A percentile compares a stretch with the other conserved stretches of the same genome.
Evolutionary conservation across 2,797 vertebrate species (phyloP).

Genomic region (Eospalax fontanierii): DNA sequence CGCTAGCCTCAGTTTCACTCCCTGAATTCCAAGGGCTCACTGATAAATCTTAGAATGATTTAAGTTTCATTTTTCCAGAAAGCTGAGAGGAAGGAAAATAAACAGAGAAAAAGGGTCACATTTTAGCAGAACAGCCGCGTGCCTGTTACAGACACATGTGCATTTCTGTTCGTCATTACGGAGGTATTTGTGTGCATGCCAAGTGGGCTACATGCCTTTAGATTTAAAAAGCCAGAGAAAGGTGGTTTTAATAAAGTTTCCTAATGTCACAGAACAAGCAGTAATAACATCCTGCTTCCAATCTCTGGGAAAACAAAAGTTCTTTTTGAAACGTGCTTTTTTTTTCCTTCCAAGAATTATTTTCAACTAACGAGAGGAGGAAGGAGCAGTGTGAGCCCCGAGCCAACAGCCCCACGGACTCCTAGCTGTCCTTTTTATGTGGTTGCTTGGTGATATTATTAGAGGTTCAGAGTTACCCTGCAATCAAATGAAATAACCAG

Average conservation of each 20-base stretch:
- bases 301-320: conserved; percentile 54
- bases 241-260: conserved; percentile 81
- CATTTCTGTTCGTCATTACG: conserved; percentile 50
- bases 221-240: conserved; percentile 67
- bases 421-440: background rate
- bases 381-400: background rate
- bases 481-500: conserved; percentile 61
- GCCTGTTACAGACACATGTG: background rate
- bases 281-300: conserved; percentile 80
- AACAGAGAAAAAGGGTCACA: background rate
- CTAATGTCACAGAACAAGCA: conserved; percentile 75
- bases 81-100: conserved; percentile 43
- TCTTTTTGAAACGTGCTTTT: conserved; percentile 62
- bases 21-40: conserved; percentile 1
- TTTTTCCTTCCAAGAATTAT: conserved; percentile 56
- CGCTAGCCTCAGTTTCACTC: background rate
- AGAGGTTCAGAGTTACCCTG: conserved; percentile 1
- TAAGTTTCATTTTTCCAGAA: conserved; percentile 46
- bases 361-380: background rate
- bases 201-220: conserved; percentile 23
- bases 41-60: conserved; percentile 54
- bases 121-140: background rate
- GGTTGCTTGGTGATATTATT: background rate
- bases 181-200: conserved; percentile 55
- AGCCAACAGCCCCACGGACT: background rate